Percentiles rank a stretch among this genome's conserved stretches.
Evolutionary conservation across 2,113 vertebrate species (phyloP).

Genomic region (Myiopsitta monachus): DNA sequence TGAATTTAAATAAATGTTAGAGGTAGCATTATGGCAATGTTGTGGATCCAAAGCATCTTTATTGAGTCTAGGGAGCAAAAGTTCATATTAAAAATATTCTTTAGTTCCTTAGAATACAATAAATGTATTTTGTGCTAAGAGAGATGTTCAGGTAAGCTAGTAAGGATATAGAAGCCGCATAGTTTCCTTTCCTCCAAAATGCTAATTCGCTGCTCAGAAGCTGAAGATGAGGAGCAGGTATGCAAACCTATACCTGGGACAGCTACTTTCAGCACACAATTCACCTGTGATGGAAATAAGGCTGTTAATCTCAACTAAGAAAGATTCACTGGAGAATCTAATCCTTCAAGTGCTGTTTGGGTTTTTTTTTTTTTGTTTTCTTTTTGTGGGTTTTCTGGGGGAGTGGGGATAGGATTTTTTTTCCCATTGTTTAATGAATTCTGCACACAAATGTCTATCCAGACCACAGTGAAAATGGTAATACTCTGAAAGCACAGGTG

Average conservation of each 20-base stretch:
- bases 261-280: background rate
- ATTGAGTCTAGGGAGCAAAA: background rate
- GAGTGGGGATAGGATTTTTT: background rate
- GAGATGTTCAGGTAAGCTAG: background rate
- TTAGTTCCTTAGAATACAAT: background rate
- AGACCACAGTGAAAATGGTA: background rate
- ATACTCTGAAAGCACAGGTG: background rate
- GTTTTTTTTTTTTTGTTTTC: fast-evolving
- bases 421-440: background rate
- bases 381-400: background rate
- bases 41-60: background rate
- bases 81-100: background rate
- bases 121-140: background rate
- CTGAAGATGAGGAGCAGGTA: background rate
- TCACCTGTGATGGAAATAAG: background rate
- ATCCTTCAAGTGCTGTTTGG: background rate
- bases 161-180: background rate
- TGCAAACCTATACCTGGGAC: background rate
- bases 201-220: background rate
- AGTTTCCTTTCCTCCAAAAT: background rate
- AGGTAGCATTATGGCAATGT: background rate
- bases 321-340: background rate
- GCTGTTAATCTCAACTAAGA: background rate
- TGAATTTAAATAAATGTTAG: background rate
- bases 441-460: background rate